Percentiles rank a stretch among this genome's conserved stretches.
Evolutionary conservation across 1,140 invertebrate species (phyloP).

Genomic region (Diprion similis): DNA sequence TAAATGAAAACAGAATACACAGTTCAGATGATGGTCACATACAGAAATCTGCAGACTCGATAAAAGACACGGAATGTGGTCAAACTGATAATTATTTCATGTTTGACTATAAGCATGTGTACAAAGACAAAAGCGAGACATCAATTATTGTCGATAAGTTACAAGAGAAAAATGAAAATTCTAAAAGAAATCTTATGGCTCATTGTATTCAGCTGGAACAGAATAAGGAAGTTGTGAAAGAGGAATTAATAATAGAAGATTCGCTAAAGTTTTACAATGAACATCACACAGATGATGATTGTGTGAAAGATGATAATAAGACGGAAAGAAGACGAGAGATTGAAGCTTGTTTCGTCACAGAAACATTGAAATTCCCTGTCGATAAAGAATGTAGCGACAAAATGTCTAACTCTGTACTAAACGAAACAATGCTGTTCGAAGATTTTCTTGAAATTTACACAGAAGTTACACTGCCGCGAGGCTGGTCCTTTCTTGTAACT

Average conservation of each 20-base stretch:
- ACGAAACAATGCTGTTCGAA: slow-evolving; percentile 48
- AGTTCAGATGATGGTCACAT: background rate
- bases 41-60: background rate
- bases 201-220: background rate
- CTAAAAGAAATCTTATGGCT: background rate
- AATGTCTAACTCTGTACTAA: background rate
- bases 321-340: background rate
- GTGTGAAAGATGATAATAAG: background rate
- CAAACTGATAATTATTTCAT: background rate
- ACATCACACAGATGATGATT: background rate
- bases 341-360: background rate
- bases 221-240: background rate
- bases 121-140: background rate
- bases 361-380: too few species aligned
- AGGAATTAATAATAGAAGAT: background rate
- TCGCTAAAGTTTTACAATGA: background rate
- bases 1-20: background rate
- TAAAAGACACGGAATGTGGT: background rate
- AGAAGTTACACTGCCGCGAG: slow-evolving; percentile 48
- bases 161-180: slow-evolving; percentile 1
- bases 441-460: slow-evolving; percentile 53
- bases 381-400: too few species aligned
- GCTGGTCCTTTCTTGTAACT: slow-evolving; percentile 50
- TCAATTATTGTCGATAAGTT: background rate
- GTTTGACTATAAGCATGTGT: background rate